Evolutionary conservation across 2,888 invertebrate species (phyloP), one percentile per base, ranked within the genome.

Genomic region (Eupithecia vulgata): DNA sequence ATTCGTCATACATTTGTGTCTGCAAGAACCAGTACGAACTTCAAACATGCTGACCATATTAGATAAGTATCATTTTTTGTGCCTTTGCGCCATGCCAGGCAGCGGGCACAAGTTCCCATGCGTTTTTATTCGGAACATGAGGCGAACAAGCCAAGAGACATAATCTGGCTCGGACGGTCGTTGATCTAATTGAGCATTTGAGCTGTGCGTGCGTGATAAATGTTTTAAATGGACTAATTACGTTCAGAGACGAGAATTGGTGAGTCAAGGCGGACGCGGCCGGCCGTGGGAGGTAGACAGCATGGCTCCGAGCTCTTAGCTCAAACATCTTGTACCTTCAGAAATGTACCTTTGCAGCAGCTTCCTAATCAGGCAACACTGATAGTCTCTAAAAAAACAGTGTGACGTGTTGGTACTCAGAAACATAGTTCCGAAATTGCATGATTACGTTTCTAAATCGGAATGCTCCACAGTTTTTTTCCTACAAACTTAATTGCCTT

Each of bases 161-260:
- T 91, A 90, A 91, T 92, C 89, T 87, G 82, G 83, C 86, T 87
- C 87, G 88, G 91, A 84, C 92, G 91, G 91, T 91, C 92, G 91
- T 93, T 88, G 88, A 86, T 88, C 88, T 88, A 94, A 94, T 94
- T 94, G 94, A 93, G 90, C 92, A 91, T 92, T 93, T 93, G 91
- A 90, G 89, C 89, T 86, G 89, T 91, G 91, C 94, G 94, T 94
- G 93, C 91, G 91, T 91, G 92, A 90, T 93, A 73, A 75, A 73
- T 75, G 75, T 68, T 72, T 75, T 75, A 92, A 65, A 93, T 92
- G 90, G 93, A 80, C 90, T 94, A 93, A 94, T 94, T 94, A 93
- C 88, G 93, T 85, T 85, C 83, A 91, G 87, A 87, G 83, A 79
- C 84, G 89, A 84, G 91, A 92, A 92, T 90, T 92, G 92, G 91